These are phyloP conservation scores for Thomomys bottae DNA, from an alignment of 2,113 vertebrate genomes.

Conservation along the genomic window DNA sequence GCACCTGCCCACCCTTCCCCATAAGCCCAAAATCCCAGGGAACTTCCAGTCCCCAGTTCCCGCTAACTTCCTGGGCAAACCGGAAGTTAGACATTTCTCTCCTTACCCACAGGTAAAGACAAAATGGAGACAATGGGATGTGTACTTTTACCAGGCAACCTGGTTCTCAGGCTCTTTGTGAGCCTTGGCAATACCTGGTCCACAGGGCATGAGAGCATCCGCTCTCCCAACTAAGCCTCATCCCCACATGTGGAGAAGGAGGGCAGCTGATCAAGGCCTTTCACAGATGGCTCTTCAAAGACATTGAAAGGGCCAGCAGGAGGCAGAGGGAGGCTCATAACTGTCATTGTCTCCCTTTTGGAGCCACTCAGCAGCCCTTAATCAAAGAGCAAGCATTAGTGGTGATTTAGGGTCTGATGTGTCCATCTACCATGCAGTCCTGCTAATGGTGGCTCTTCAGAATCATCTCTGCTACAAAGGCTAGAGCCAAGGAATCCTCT, in stretches of 20 bases:
- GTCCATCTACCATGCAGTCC: constrained; percentile 71
- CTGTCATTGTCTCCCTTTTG: neutral
- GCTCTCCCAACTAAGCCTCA: neutral
- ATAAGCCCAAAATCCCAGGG: neutral
- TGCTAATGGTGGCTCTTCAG: constrained; percentile 60
- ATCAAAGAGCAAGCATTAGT: constrained; percentile 70
- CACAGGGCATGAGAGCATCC: fast-evolving
- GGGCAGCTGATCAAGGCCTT: neutral
- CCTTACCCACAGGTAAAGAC: neutral
- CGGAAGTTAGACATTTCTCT: neutral
- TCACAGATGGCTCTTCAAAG: constrained; percentile 16
- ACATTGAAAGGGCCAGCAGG: neutral
- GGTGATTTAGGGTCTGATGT: constrained; percentile 67
- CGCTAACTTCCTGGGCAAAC: neutral
- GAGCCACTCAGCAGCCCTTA: constrained; percentile 57
- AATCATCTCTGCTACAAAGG: constrained; percentile 71
- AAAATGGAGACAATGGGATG: neutral
- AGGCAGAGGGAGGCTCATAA: neutral
- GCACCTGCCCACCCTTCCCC: neutral
- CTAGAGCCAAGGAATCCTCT: constrained; percentile 74
- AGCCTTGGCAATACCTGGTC: too few species aligned
- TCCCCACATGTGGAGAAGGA: too few species aligned
- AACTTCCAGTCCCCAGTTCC: neutral
- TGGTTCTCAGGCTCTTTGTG: neutral
- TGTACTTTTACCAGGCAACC: neutral